A percentile compares a stretch with the other conserved stretches of the same genome.
Conservation (phyloP, 2,797 vertebrate species). For the Prionace glauca region DNA sequence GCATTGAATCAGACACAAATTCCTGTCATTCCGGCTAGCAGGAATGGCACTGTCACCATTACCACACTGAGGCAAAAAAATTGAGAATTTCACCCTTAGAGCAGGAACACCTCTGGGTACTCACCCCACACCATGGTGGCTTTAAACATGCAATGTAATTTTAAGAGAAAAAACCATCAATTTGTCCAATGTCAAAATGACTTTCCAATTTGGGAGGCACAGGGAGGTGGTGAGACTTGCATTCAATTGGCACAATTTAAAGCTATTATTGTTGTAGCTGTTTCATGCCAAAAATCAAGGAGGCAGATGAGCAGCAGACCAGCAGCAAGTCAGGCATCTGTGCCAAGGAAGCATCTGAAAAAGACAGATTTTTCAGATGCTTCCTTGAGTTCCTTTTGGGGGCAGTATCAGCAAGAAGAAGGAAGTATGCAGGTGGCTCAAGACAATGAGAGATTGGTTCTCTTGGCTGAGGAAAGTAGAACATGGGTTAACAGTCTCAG, state of each 20-base stretch:
- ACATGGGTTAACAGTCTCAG: neutral
- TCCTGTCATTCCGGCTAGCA: too few relatives aligned
- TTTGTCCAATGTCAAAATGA: neutral
- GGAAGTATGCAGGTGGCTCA: neutral
- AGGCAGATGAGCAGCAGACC: neutral
- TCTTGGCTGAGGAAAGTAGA: neutral
- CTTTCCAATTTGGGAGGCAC: neutral
- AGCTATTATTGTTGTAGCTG: neutral
- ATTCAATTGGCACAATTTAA: neutral
- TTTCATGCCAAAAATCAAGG: neutral
- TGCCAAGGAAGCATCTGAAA: too few relatives aligned
- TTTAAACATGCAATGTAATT: neutral
- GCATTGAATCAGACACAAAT: too few relatives aligned
- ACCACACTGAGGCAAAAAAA: too few relatives aligned
- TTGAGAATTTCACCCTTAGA: neutral
- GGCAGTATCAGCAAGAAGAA: neutral
- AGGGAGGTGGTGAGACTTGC: neutral
- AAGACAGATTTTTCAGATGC: neutral
- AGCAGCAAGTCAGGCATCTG: neutral
- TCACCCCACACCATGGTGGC: neutral
- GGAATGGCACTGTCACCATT: too few relatives aligned
- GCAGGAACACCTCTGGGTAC: neutral
- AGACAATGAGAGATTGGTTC: neutral
- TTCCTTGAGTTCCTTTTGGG: neutral
- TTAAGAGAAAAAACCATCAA: neutral